phyloP scores from a whole-genome alignment of 92 coral and sea anemone genomes.

The Umimayanthus kanabou region DNA sequence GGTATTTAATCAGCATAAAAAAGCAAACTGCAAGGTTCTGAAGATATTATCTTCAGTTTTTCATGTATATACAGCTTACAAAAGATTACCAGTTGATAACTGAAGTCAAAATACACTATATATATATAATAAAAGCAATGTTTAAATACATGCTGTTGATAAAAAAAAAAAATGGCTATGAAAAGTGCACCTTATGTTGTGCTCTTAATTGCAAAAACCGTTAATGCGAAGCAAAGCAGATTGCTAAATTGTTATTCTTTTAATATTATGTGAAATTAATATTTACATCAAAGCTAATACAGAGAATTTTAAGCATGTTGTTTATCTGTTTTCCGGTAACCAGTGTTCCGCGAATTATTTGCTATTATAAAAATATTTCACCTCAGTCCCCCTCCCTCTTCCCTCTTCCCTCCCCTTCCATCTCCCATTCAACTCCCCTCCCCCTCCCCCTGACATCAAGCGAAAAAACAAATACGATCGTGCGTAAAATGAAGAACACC shows the following conservation, averaged over 20 bases:
- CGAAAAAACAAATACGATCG: neutral
- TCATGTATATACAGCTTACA: no score
- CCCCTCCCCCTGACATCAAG: constrained; percentile 1
- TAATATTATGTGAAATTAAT: neutral
- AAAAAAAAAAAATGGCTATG: no score
- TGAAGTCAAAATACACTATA: no score
- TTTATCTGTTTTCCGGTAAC: neutral
- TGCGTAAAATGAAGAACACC: neutral
- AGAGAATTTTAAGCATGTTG: neutral
- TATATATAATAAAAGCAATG: no score
- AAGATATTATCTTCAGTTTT: no score
- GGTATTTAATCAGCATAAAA: no score
- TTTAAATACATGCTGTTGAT: no score
- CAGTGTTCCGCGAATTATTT: neutral
- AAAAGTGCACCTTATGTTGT: no score
- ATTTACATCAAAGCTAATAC: neutral
- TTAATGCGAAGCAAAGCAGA: neutral
- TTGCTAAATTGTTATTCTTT: neutral
- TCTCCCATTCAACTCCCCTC: neutral
- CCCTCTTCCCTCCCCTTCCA: neutral
- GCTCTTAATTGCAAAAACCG: neutral
- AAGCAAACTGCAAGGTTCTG: no score
- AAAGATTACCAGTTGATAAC: no score
- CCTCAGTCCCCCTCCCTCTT: neutral
- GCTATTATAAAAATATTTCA: neutral